Evolutionary conservation across 1,140 invertebrate genomes (phyloP).

Genomic region (Drosophila tani): DNA sequence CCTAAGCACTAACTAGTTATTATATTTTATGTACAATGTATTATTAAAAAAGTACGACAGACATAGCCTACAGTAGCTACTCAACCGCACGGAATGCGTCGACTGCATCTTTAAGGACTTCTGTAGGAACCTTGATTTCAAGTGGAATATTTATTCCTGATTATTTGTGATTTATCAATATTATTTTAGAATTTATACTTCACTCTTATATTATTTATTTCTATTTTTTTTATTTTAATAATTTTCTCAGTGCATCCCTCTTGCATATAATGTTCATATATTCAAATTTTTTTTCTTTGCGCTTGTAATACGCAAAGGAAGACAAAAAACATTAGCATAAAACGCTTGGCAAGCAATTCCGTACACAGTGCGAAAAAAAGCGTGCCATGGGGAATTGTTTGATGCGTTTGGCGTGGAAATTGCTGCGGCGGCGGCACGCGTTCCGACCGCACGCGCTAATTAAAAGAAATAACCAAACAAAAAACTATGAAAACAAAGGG

Average conservation of each 20-base stretch:
- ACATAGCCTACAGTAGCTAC: too few species aligned
- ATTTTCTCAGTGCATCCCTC: conserved; percentile 13
- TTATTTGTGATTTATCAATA: background rate
- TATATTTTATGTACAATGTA: too few species aligned
- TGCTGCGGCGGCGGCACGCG: conserved; percentile 28
- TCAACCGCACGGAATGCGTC: too few species aligned
- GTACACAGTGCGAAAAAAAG: conserved; percentile 48
- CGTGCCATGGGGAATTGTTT: conserved; percentile 46
- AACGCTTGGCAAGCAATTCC: conserved; percentile 46
- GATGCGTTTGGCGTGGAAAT: conserved; percentile 18
- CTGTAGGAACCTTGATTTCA: too few species aligned
- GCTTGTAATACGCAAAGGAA: conserved; percentile 29
- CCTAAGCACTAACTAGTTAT: too few species aligned
- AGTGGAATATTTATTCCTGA: too few species aligned
- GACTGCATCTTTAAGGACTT: too few species aligned
- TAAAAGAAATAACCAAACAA: conserved; percentile 70
- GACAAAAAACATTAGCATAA: conserved; percentile 70
- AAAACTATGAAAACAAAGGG: conserved; percentile 43
- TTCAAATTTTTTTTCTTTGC: conserved; percentile 49
- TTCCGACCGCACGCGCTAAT: conserved; percentile 69
- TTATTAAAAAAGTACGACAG: too few species aligned
- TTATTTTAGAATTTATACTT: background rate
- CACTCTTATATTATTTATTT: too few species aligned
- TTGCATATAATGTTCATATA: conserved; percentile 59
- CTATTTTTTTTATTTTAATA: too few species aligned